phyloP scores from a whole-genome alignment of 2,888 invertebrate genomes.

The Nemotelus nigrinus region DNA sequence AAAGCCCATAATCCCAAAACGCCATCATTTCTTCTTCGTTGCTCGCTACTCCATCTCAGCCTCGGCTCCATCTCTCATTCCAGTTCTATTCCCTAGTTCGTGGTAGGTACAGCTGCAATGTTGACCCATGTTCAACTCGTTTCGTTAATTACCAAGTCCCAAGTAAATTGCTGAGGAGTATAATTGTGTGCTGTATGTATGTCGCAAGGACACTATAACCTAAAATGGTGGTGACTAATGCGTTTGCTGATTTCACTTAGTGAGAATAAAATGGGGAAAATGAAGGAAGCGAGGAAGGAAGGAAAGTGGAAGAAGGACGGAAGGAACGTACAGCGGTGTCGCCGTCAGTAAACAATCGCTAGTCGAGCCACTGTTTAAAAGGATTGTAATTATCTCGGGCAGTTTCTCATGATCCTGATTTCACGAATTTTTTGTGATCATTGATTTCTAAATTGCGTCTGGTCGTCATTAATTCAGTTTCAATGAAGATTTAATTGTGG shows the following conservation, averaged over 20 bases:
- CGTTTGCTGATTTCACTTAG: neutral
- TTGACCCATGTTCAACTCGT: constrained; percentile 32
- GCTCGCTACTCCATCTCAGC: no score
- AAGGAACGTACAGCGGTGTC: no score
- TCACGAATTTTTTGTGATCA: neutral
- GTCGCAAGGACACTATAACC: neutral
- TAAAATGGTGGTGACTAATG: neutral
- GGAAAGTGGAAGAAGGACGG: no score
- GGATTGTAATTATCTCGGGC: constrained; percentile 21
- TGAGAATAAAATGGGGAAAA: neutral
- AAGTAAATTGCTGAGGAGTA: constrained; percentile 28
- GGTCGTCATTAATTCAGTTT: no score
- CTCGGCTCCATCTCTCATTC: no score
- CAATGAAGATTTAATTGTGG: no score
- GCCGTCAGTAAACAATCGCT: neutral
- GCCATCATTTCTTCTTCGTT: no score
- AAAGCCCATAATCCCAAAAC: no score
- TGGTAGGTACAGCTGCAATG: constrained; percentile 11
- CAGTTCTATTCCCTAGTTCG: no score
- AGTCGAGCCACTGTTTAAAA: neutral
- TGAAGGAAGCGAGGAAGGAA: neutral
- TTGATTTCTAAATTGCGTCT: no score
- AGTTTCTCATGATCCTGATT: neutral
- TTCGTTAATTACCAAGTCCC: constrained; percentile 28
- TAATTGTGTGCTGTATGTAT: constrained; percentile 30